A percentile compares a stretch with the other conserved stretches of the same genome.
Conservation (phyloP, 1,140 invertebrate genomes). For the Venustaconcha ellipsiformis region DNA sequence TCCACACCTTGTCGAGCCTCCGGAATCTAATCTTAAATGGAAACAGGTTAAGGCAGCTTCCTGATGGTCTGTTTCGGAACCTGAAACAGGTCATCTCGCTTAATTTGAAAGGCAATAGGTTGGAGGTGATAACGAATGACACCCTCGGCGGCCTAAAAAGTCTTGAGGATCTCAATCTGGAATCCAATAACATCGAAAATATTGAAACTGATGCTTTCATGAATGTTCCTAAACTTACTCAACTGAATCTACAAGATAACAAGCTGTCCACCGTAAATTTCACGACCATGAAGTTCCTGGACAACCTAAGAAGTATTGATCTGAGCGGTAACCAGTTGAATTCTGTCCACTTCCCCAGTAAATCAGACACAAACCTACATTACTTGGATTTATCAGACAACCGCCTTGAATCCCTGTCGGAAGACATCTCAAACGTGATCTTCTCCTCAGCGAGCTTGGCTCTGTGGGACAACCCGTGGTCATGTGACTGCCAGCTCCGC, state of each 20-base stretch:
- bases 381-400: conserved; percentile 28
- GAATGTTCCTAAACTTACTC: conserved; percentile 17
- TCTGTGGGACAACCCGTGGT: conserved; percentile 33
- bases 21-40: conserved; percentile 31
- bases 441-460: conserved; percentile 13
- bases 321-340: conserved; percentile 17
- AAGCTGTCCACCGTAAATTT: conserved; percentile 21
- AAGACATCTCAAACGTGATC: conserved; percentile 16
- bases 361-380: conserved; percentile 7
- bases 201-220: conserved; percentile 16
- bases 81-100: conserved; percentile 24
- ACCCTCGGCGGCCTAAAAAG: conserved; percentile 32
- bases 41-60: conserved; percentile 22
- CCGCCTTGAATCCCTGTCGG: conserved; percentile 16
- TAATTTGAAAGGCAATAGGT: conserved; percentile 31
- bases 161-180: conserved; percentile 27
- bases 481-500: conserved; percentile 33
- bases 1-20: conserved; percentile 22
- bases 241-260: conserved; percentile 30
- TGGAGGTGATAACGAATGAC: conserved; percentile 19
- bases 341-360: conserved; percentile 4
- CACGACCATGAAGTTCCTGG: conserved; percentile 3
- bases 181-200: conserved; percentile 21
- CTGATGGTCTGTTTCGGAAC: conserved; percentile 24
- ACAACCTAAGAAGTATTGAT: conserved; percentile 23